Conservation (phyloP, 2,797 vertebrate species). For the Sebastes iracundus region DNA sequence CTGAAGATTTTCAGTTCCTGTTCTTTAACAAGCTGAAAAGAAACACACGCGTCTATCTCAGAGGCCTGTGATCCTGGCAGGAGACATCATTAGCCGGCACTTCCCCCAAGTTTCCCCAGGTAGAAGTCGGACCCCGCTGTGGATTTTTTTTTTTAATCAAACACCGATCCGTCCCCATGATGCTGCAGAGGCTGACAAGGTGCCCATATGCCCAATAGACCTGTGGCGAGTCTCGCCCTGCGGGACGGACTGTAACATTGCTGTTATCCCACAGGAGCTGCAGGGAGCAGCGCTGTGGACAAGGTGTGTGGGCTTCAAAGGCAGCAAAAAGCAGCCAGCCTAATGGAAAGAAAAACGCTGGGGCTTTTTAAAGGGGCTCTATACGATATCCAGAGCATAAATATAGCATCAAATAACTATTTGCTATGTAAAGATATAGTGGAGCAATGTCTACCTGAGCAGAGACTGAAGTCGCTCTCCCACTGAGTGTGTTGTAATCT, state of each 20-base stretch:
- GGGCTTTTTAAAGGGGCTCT: conserved; percentile 2
- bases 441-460: too few species aligned
- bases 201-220: conserved; percentile 62
- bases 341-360: conserved; percentile 14
- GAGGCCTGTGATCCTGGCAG: conserved; percentile 56
- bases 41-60: conserved; percentile 29
- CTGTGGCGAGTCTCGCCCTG: conserved; percentile 53
- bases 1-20: conserved; percentile 32
- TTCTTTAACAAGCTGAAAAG: conserved; percentile 39
- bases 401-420: too few species aligned
- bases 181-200: conserved; percentile 50
- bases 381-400: too few species aligned
- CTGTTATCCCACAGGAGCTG: conserved; percentile 57
- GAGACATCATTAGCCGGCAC: conserved; percentile 57
- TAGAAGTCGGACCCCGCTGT: conserved; percentile 46
- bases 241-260: conserved; percentile 59
- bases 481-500: too few species aligned
- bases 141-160: conserved; percentile 58
- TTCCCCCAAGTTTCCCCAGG: conserved; percentile 44
- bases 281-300: conserved; percentile 50
- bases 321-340: conserved; percentile 39
- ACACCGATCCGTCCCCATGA: conserved; percentile 56
- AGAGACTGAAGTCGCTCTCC: too few species aligned
- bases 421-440: too few species aligned
- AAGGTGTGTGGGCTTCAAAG: conserved; percentile 76